Percentiles rank a stretch among this genome's conserved stretches.
phyloP scores from a whole-genome alignment of 2,113 vertebrate species.

The Ellobius talpinus region DNA sequence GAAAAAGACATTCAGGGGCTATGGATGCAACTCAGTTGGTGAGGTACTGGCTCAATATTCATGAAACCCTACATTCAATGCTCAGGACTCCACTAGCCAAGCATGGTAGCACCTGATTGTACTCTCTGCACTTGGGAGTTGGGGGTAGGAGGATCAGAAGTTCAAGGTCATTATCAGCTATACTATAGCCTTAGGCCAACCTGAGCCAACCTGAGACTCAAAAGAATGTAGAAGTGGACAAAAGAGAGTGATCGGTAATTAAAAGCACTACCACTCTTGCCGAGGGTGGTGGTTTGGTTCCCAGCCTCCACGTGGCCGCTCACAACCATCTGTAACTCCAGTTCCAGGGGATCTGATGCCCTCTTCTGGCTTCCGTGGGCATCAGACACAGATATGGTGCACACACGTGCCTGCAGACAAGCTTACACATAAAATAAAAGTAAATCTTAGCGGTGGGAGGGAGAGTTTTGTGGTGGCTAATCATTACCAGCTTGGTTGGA shows the following conservation, averaged over 20 bases:
- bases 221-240: not conserved
- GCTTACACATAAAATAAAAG: not conserved
- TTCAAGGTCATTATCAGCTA: not conserved
- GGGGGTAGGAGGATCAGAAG: not conserved
- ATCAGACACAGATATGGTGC: not conserved
- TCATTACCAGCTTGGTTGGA: not conserved
- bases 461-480: not conserved
- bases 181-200: not conserved
- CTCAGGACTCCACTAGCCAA: not conserved
- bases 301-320: not conserved
- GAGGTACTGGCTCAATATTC: not conserved
- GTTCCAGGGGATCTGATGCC: not conserved
- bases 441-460: not conserved
- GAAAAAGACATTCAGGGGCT: not conserved
- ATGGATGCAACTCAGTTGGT: not conserved
- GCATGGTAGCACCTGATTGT: not conserved
- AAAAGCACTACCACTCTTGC: not conserved
- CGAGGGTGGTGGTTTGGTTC: not conserved
- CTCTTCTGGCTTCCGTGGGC: not conserved
- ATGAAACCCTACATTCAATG: not conserved
- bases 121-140: not conserved
- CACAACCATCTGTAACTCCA: not conserved
- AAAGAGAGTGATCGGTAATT: not conserved
- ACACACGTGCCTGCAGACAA: not conserved
- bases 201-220: not conserved